Conservation (phyloP, 2,797 vertebrate genomes). For the Spheniscus humboldti region DNA sequence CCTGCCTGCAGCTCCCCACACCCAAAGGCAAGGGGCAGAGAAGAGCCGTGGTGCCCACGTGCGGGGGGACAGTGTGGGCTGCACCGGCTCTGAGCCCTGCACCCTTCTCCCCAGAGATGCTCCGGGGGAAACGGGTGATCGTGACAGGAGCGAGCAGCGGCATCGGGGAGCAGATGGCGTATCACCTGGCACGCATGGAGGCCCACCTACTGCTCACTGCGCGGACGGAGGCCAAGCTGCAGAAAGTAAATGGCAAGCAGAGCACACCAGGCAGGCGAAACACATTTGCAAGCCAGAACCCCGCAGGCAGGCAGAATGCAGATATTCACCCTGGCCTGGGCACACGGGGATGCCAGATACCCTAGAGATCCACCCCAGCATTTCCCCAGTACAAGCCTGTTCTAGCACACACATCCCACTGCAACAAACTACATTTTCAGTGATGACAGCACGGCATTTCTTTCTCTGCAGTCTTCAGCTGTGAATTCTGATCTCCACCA, state of each 20-base stretch:
- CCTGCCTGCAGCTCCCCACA: background rate
- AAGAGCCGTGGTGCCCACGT: accelerated
- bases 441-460: background rate
- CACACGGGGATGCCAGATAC: accelerated
- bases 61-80: accelerated
- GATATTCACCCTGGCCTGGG: accelerated
- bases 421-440: background rate
- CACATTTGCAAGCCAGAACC: background rate
- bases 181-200: slow-evolving; percentile 73
- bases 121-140: slow-evolving; percentile 71
- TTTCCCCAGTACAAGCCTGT: background rate
- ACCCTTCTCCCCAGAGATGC: slow-evolving; percentile 60
- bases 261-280: accelerated
- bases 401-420: background rate
- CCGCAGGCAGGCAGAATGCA: background rate
- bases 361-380: background rate
- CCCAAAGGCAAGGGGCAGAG: background rate
- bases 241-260: slow-evolving; percentile 58
- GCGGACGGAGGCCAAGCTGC: slow-evolving; percentile 52
- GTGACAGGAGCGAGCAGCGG: slow-evolving; percentile 75
- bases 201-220: slow-evolving; percentile 72
- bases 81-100: background rate
- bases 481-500: background rate
- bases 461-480: background rate
- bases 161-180: slow-evolving; percentile 75